phyloP scores from a whole-genome alignment of 2,113 vertebrate species.

The Poeciliopsis prolifica region DNA sequence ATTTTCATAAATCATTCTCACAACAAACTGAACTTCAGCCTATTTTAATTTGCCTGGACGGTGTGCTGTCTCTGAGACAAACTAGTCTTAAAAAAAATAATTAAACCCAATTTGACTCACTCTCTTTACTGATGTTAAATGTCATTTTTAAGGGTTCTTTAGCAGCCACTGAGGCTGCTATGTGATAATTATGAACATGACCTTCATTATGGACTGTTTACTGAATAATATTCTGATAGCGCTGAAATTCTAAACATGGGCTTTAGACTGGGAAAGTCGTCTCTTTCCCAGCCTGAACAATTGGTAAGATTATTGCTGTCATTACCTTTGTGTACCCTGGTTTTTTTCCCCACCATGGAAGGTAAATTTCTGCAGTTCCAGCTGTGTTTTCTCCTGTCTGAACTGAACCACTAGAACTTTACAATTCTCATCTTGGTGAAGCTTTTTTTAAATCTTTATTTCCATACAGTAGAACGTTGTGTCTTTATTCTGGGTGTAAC shows the following conservation, averaged over 20 bases:
- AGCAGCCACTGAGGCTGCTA: neutral
- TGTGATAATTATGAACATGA: neutral
- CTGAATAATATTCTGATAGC: neutral
- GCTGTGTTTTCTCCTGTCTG: too few species aligned
- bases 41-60: neutral
- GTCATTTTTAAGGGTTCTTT: neutral
- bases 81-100: neutral
- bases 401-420: neutral
- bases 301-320: neutral
- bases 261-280: neutral
- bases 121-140: constrained; percentile 1
- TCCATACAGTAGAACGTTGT: too few species aligned
- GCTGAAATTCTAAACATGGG: neutral
- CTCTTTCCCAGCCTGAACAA: neutral
- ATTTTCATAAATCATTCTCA: neutral
- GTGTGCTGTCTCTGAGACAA: neutral
- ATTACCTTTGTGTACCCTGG: neutral
- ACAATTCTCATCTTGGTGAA: too few species aligned
- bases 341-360: neutral
- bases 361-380: too few species aligned
- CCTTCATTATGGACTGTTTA: neutral
- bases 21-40: neutral
- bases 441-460: neutral
- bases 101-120: neutral
- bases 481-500: neutral